Conservation (phyloP, 2,113 vertebrate species). For the Macheiramphus alcinus region DNA sequence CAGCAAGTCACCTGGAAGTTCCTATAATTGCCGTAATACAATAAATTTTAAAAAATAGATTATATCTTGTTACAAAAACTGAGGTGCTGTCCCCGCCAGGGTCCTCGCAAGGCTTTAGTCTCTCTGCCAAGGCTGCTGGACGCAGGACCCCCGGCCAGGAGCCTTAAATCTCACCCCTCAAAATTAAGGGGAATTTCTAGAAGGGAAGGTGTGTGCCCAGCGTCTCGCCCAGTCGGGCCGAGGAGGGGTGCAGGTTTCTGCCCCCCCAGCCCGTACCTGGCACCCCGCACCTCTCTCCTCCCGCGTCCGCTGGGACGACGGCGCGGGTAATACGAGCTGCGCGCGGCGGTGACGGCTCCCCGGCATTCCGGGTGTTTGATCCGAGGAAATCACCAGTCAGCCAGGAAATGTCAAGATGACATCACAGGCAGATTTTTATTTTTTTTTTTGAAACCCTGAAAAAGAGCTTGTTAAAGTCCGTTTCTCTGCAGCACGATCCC, state of each 20-base stretch:
- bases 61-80: not conserved
- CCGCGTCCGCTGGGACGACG: fast-evolving
- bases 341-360: not conserved
- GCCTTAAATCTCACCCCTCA: not conserved
- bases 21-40: not conserved
- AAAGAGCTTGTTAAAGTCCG: not conserved
- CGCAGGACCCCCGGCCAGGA: fast-evolving
- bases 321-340: not conserved
- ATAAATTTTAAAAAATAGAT: not conserved
- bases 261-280: not conserved
- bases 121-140: not conserved
- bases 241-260: not conserved
- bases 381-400: not conserved
- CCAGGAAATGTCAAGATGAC: slow-evolving; percentile 44
- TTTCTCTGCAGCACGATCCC: not conserved
- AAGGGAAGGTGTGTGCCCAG: not conserved
- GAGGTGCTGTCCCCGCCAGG: not conserved
- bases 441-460: slow-evolving; percentile 10
- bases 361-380: not conserved
- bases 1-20: not conserved
- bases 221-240: fast-evolving
- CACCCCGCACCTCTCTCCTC: not conserved
- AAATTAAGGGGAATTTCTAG: not conserved
- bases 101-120: not conserved
- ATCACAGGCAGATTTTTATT: not conserved